phyloP scores from a whole-genome alignment of 2,888 invertebrate genomes.

The Dascillus cervinus region DNA sequence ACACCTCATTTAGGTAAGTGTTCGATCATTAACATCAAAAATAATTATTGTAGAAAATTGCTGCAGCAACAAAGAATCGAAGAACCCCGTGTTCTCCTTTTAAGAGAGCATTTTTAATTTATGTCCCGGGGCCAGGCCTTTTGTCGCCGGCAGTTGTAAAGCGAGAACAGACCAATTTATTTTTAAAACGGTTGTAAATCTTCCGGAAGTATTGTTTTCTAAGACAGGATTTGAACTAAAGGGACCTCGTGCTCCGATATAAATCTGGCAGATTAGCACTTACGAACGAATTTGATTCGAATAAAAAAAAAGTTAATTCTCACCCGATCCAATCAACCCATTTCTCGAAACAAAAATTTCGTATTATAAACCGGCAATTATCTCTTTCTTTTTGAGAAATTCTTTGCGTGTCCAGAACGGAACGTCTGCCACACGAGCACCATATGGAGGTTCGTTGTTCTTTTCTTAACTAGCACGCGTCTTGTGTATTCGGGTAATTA shows the following conservation, averaged over 20 bases:
- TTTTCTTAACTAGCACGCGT: slow-evolving; percentile 19
- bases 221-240: slow-evolving; percentile 21
- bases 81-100: slow-evolving; percentile 4
- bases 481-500: slow-evolving; percentile 20
- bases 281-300: slow-evolving; percentile 12
- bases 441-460: slow-evolving; percentile 17
- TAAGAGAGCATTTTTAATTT: slow-evolving; percentile 26
- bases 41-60: slow-evolving; percentile 8
- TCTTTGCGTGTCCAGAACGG: slow-evolving; percentile 10
- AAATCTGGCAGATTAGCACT: slow-evolving; percentile 27
- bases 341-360: neutral
- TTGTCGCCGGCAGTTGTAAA: slow-evolving; percentile 36
- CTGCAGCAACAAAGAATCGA: slow-evolving; percentile 4
- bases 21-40: slow-evolving; percentile 4
- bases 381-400: neutral
- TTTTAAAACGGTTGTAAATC: slow-evolving; percentile 35
- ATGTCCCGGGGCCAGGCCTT: slow-evolving; percentile 30
- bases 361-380: neutral
- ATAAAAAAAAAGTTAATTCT: neutral
- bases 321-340: neutral
- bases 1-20: too few relatives aligned
- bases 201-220: slow-evolving; percentile 31
- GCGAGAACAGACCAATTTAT: slow-evolving; percentile 33
- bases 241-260: slow-evolving; percentile 25
- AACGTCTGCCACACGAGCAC: slow-evolving; percentile 17